These are phyloP conservation scores for Lypha dubia DNA, from an alignment of 2,888 invertebrate species.

Conservation along the genomic window DNA sequence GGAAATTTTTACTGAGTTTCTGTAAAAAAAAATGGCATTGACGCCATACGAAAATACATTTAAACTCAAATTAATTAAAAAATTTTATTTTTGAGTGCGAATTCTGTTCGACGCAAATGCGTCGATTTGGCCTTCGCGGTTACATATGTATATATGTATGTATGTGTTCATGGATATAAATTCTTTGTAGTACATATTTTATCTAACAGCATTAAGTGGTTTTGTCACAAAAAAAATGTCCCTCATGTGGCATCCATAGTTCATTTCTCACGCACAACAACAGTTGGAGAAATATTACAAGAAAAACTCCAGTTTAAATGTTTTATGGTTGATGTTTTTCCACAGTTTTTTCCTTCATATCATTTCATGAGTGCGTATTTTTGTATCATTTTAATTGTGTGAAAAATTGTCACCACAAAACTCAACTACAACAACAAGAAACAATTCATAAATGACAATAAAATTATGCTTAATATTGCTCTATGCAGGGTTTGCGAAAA, in stretches of 20 bases:
- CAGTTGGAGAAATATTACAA: conserved; percentile 35
- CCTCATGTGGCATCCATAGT: conserved; percentile 65
- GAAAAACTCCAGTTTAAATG: conserved; percentile 49
- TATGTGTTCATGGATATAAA: neutral
- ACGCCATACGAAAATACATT: too few relatives aligned
- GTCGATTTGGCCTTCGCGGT: too few relatives aligned
- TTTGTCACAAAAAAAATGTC: conserved; percentile 62
- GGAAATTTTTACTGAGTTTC: too few relatives aligned
- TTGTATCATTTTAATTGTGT: conserved; percentile 71
- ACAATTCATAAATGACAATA: conserved; percentile 66
- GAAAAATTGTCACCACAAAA: conserved; percentile 72
- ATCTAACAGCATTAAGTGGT: conserved; percentile 57
- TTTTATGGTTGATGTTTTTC: conserved; percentile 17
- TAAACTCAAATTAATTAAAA: too few relatives aligned
- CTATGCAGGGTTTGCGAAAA: neutral
- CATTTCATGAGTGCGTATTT: conserved; percentile 1
- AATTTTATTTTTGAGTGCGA: too few relatives aligned
- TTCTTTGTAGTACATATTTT: conserved; percentile 47
- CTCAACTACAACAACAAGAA: too few relatives aligned
- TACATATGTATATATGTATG: too few relatives aligned
- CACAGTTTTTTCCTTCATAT: conserved; percentile 32
- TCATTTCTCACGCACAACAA: conserved; percentile 70
- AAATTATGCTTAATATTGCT: conserved; percentile 52
- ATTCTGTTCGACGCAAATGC: too few relatives aligned
- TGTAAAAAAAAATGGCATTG: too few relatives aligned